Conservation (phyloP, 2,888 invertebrate species). For the Sympetrum striolatum region DNA sequence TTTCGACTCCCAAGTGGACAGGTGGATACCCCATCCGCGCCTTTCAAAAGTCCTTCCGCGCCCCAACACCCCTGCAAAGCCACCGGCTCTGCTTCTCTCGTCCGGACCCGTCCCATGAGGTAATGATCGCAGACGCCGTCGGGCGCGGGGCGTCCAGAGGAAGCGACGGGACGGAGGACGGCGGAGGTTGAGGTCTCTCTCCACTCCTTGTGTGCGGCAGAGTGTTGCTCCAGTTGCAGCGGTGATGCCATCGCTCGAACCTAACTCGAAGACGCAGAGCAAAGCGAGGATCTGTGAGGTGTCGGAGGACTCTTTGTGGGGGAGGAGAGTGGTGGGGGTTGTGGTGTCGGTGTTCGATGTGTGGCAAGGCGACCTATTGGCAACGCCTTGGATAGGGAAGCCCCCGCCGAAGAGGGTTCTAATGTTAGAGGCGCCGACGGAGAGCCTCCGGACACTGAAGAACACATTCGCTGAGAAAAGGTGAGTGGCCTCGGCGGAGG, state of each 20-base stretch:
- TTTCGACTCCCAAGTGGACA: neutral
- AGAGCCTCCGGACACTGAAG: slow-evolving; percentile 1
- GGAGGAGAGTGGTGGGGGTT: slow-evolving; percentile 1
- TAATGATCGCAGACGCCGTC: slow-evolving; percentile 6
- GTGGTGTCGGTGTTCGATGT: neutral
- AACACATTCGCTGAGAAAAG: slow-evolving; percentile 33
- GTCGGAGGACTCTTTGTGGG: neutral
- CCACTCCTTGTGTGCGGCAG: neutral
- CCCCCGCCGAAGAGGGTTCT: neutral
- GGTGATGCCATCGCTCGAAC: slow-evolving; percentile 41
- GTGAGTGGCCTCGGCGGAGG: slow-evolving; percentile 22
- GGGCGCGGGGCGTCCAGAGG: slow-evolving; percentile 20
- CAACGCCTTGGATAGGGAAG: neutral
- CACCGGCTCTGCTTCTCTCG: neutral
- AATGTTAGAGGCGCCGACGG: slow-evolving; percentile 12
- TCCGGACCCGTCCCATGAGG: neutral
- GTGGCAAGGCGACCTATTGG: neutral
- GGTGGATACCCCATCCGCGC: neutral
- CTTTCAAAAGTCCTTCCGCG: neutral
- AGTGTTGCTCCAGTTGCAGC: slow-evolving; percentile 8
- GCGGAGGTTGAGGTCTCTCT: neutral
- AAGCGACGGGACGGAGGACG: neutral
- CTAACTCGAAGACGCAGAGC: neutral
- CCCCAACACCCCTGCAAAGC: neutral
- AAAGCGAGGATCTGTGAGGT: slow-evolving; percentile 13